Evolutionary conservation across 2,888 invertebrate species (phyloP).

Genomic region (Nematopogon swammerdamellus): DNA sequence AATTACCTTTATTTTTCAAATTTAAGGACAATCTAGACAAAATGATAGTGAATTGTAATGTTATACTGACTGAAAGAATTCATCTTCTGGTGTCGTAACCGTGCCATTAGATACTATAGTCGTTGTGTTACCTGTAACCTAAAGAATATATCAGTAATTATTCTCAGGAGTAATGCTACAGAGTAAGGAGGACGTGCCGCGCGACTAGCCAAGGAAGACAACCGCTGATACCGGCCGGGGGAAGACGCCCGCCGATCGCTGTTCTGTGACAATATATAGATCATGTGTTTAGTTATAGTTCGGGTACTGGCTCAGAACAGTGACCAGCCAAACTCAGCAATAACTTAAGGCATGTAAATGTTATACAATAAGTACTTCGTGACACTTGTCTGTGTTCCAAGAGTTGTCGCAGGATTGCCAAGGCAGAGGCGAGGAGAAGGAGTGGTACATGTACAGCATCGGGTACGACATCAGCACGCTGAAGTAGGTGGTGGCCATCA

Average conservation of each 20-base stretch:
- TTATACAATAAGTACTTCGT: slow-evolving; percentile 46
- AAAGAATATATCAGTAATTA: slow-evolving; percentile 17
- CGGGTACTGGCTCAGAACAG: too few species aligned
- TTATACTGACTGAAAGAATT: slow-evolving; percentile 74
- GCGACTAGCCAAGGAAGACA: too few species aligned
- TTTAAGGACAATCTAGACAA: slow-evolving; percentile 5
- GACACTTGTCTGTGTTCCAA: slow-evolving; percentile 80
- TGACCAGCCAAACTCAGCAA: too few species aligned
- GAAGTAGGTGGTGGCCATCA: slow-evolving; percentile 80
- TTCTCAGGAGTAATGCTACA: too few species aligned
- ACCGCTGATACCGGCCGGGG: too few species aligned
- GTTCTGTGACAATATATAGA: too few species aligned
- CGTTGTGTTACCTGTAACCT: slow-evolving; percentile 39
- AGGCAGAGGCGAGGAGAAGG: slow-evolving; percentile 63
- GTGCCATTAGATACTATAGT: slow-evolving; percentile 27
- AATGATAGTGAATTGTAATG: too few species aligned
- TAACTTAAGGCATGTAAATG: too few species aligned
- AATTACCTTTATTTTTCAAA: slow-evolving; percentile 6
- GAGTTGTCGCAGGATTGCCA: slow-evolving; percentile 75
- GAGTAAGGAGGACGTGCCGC: too few species aligned
- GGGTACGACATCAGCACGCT: slow-evolving; percentile 85
- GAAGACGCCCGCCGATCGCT: too few species aligned
- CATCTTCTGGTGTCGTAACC: slow-evolving; percentile 70
- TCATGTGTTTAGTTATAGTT: too few species aligned
- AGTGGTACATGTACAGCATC: slow-evolving; percentile 72